phyloP scores from a whole-genome alignment of 2,113 vertebrate genomes.

The Cariama cristata region DNA sequence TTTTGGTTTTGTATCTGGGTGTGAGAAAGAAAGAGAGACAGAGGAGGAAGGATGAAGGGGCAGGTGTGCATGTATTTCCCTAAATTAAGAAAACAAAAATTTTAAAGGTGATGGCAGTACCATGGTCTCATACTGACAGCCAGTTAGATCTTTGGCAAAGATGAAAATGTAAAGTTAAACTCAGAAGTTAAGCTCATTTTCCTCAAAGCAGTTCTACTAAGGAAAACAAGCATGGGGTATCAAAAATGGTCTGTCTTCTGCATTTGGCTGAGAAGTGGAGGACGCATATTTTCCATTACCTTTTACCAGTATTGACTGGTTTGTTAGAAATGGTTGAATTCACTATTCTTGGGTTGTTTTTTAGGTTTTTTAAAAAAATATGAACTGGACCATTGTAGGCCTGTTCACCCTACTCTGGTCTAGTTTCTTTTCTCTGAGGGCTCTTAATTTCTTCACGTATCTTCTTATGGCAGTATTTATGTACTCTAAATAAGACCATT shows the following conservation, averaged over 20 bases:
- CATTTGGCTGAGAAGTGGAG: neutral
- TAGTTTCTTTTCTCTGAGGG: neutral
- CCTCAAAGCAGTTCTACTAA: neutral
- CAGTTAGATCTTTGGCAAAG: neutral
- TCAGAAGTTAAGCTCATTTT: neutral
- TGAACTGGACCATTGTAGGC: too few species aligned
- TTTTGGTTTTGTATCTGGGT: neutral
- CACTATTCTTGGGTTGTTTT: neutral
- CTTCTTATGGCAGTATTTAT: neutral
- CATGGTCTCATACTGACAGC: neutral
- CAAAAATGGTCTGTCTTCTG: neutral
- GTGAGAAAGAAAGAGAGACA: neutral
- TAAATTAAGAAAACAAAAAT: neutral
- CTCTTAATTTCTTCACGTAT: neutral
- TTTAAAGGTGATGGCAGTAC: neutral
- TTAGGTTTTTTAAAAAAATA: neutral
- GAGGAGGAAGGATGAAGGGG: neutral
- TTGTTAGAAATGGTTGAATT: neutral
- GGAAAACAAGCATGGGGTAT: neutral
- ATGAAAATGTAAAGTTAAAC: neutral
- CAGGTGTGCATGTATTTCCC: rapidly evolving
- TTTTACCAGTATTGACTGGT: neutral
- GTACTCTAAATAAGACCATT: neutral
- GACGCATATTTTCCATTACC: neutral
- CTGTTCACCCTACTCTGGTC: neutral